Conservation (phyloP, 2,888 invertebrate species). For the Heliconius ismenius region DNA sequence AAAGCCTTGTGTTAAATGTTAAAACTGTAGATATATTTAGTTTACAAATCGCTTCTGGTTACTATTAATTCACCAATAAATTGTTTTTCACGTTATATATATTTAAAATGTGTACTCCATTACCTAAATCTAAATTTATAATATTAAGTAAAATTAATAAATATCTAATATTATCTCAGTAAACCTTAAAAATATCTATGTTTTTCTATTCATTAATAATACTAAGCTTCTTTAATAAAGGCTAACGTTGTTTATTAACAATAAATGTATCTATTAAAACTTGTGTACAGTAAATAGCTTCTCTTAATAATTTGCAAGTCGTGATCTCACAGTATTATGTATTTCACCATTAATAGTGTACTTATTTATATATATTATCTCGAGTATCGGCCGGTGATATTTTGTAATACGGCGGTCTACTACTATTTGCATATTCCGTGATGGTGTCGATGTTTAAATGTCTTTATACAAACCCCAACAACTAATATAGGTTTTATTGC, state of each 20-base stretch:
- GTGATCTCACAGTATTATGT: constrained; percentile 75
- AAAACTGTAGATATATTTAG: neutral
- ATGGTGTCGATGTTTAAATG: constrained; percentile 56
- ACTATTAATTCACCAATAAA: too few species aligned
- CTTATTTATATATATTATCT: constrained; percentile 77
- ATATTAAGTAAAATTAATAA: neutral
- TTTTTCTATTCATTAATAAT: neutral
- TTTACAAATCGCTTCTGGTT: neutral
- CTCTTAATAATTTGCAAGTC: constrained; percentile 67
- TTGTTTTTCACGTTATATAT: too few species aligned
- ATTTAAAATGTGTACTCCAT: too few species aligned
- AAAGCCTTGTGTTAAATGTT: too few species aligned
- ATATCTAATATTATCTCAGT: neutral
- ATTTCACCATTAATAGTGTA: constrained; percentile 75
- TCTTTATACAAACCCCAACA: constrained; percentile 38
- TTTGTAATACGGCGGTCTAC: constrained; percentile 70
- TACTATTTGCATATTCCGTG: constrained; percentile 75
- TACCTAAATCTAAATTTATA: neutral
- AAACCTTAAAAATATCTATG: neutral
- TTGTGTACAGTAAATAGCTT: constrained; percentile 66
- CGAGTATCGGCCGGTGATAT: constrained; percentile 68
- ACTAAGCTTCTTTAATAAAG: neutral
- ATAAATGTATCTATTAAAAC: constrained; percentile 49
- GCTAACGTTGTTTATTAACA: constrained; percentile 37
- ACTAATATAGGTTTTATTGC: constrained; percentile 35